These are phyloP conservation scores for Doryteuthis pealeii DNA, from an alignment of 1,140 invertebrate genomes.

Conservation along the genomic window DNA sequence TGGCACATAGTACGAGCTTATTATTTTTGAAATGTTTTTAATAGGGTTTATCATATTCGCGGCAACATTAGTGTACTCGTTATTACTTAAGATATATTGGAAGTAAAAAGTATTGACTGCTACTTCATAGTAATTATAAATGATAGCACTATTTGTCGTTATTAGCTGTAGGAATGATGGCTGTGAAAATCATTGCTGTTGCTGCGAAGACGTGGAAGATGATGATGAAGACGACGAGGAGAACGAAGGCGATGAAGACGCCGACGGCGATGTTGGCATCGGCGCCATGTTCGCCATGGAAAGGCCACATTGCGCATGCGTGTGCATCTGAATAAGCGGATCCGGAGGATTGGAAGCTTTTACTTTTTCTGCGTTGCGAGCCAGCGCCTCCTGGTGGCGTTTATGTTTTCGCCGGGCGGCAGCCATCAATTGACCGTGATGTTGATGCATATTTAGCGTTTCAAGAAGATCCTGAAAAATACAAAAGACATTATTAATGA, in stretches of 20 bases:
- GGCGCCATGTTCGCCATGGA: not conserved
- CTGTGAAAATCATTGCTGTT: not conserved
- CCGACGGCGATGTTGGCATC: not conserved
- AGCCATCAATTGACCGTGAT: not conserved
- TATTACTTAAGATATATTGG: no score
- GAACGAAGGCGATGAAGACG: not conserved
- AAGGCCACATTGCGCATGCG: not conserved
- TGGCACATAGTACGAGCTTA: no score
- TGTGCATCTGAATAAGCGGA: no score
- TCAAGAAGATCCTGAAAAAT: slow-evolving; percentile 1
- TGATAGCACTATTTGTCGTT: no score
- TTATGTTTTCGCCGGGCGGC: not conserved
- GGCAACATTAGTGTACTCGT: no score
- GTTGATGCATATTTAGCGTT: not conserved
- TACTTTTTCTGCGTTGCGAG: not conserved
- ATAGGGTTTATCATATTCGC: no score
- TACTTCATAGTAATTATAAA: no score
- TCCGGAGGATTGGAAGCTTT: no score
- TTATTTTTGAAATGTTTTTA: no score
- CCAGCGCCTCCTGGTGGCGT: not conserved
- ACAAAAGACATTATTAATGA: not conserved
- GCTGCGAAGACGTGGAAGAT: not conserved
- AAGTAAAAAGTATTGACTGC: no score
- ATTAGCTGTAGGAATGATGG: no score
- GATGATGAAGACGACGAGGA: not conserved